Conservation (phyloP, 92 coral and sea anemone species). For the Parazoanthus swiftii region DNA sequence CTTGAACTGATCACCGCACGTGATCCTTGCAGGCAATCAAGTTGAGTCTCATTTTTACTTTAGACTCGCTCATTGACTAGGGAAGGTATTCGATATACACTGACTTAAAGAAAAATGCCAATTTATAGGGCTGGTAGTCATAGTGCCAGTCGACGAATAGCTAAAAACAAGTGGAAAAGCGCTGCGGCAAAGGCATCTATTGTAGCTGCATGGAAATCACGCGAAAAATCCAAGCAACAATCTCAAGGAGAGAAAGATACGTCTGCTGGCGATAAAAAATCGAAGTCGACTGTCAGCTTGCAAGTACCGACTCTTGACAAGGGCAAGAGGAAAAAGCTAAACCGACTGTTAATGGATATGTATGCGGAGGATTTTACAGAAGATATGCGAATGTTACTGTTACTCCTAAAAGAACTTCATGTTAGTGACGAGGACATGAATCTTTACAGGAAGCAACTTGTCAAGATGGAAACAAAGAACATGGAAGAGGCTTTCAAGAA, state of each 20-base stretch:
- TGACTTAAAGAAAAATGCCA: conserved; percentile 5
- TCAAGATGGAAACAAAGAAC: not conserved
- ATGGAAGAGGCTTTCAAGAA: not conserved
- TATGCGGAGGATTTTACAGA: conserved; percentile 19
- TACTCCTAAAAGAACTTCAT: conserved; percentile 14
- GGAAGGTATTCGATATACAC: no score
- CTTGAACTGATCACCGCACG: not conserved
- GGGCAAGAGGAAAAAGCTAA: conserved; percentile 13
- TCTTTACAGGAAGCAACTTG: conserved; percentile 3
- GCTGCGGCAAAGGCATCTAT: not conserved
- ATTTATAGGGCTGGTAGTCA: conserved; percentile 14
- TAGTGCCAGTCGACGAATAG: not conserved
- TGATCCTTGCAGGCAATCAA: not conserved
- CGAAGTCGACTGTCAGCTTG: not conserved
- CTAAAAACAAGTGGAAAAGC: not conserved
- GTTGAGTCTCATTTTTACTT: not conserved
- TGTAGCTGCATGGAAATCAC: not conserved
- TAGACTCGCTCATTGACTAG: not conserved
- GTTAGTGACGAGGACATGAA: not conserved
- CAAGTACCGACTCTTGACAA: conserved; percentile 17
- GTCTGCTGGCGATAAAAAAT: no score
- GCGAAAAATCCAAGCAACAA: not conserved
- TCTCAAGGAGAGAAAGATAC: not conserved
- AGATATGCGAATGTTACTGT: not conserved
- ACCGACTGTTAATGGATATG: conserved; percentile 22